Evolutionary conservation across 1,140 invertebrate species (phyloP).

Genomic region (Brachionus paranguensis): DNA sequence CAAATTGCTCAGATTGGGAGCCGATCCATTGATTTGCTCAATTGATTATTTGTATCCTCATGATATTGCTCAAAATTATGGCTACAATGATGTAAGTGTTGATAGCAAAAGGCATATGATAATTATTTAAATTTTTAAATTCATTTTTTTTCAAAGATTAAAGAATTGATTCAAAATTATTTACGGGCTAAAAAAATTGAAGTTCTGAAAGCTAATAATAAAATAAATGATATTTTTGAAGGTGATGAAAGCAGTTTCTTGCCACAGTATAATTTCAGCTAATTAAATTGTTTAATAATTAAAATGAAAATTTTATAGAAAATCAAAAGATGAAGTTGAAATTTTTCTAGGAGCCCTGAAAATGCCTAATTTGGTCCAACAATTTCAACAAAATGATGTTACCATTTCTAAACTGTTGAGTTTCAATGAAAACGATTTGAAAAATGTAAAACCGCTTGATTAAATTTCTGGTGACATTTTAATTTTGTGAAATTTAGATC

Average conservation of each 20-base stretch:
- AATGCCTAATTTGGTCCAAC: not conserved
- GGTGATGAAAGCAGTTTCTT: not conserved
- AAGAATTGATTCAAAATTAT: slow-evolving; percentile 16
- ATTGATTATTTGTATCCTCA: slow-evolving; percentile 19
- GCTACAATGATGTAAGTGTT: not conserved
- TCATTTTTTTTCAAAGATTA: not conserved
- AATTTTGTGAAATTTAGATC: not conserved
- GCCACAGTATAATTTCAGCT: not conserved
- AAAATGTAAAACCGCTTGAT: not conserved
- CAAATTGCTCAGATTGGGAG: slow-evolving; percentile 10
- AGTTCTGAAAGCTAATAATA: not conserved
- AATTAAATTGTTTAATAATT: not conserved
- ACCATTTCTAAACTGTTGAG: not conserved
- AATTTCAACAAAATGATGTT: not conserved
- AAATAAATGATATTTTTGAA: not conserved
- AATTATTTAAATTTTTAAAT: not conserved
- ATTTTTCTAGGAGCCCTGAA: not conserved
- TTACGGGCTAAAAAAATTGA: not conserved
- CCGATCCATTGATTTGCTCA: slow-evolving; percentile 18
- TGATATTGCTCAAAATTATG: slow-evolving; percentile 6
- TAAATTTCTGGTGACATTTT: not conserved
- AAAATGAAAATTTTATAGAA: not conserved
- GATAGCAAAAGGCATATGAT: not conserved
- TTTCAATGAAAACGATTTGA: not conserved
- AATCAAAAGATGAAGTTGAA: slow-evolving; percentile 4